Base-by-base conservation (phyloP, 2,113 vertebrate species). In the Sander lucioperca region DNA sequence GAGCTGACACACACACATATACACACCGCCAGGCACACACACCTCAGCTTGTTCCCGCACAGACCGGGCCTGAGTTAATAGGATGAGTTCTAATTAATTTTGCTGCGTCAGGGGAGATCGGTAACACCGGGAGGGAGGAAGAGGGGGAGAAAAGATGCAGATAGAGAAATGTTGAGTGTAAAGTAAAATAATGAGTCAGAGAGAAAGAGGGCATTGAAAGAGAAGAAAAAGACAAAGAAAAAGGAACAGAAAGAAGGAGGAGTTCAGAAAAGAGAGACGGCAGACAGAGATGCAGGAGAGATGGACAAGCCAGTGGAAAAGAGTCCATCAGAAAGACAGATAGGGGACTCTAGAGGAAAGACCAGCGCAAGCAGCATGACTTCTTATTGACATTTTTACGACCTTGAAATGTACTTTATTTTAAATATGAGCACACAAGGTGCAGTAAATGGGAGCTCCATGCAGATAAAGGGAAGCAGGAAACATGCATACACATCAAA, bases 11-110 rank as follows among this genome's bases (percentile, higher is more conserved):
- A 64, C 66, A 25, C 14, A 72, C 25, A 18, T 57, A 65, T 59
- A 83, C 77, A 70, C 57, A 69, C 63, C 25, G 0, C 64, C 6
- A 27, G 33, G 50, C 57, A 62, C 64, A 83, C 77, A 70, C 58
- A 69, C 63, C 25, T 58, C 56, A 79, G 74, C 43, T 50, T 73
- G 64, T 30, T 86, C 50, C 58, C 43, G 61, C 81, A 25, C 16
- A 75, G 77, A 87, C 62, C 21, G 62, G 50, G 56, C 25, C 50
- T 57, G 68, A 90, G 89, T 88, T 91, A 93, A 93, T 90, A 77
- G 79, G 77, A 92, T 86, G 85, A 88, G 88, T 74, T 87, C 74
- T 91, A 92, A 92, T 93, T 93, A 90, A 94, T 92, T 92, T 86
- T 79, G 66, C 82, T 84, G 87, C 54, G 61, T 92, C 86, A 83